These are phyloP conservation scores for Xiphydria camelus DNA, from an alignment of 2,888 invertebrate species.

Conservation along the genomic window DNA sequence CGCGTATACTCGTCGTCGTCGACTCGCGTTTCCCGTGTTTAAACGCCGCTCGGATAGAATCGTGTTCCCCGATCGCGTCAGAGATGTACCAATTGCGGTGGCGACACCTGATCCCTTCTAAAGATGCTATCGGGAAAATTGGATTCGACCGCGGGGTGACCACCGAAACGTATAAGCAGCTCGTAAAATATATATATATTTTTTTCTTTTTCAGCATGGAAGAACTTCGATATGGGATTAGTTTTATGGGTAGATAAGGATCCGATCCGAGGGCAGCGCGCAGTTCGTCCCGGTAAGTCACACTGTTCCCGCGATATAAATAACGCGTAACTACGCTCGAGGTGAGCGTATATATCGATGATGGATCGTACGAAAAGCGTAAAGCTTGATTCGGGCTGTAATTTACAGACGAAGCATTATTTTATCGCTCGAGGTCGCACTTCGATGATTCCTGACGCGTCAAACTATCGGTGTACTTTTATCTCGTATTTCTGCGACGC, in stretches of 20 bases:
- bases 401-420: too few species aligned
- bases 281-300: conserved; percentile 32
- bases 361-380: too few species aligned
- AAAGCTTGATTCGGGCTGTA: too few species aligned
- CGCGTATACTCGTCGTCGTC: too few species aligned
- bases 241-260: conserved; percentile 54
- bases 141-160: conserved; percentile 56
- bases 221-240: conserved; percentile 46
- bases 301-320: conserved; percentile 27
- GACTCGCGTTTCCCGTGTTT: conserved; percentile 17
- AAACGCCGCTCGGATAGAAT: too few species aligned
- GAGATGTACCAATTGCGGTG: background rate
- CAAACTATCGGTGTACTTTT: too few species aligned
- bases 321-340: too few species aligned
- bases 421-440: too few species aligned
- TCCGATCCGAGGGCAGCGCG: conserved; percentile 32
- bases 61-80: too few species aligned
- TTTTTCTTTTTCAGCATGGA: conserved; percentile 53
- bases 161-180: conserved; percentile 57
- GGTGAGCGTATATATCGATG: too few species aligned
- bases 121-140: conserved; percentile 58
- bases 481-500: too few species aligned
- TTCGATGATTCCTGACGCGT: too few species aligned
- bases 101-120: conserved; percentile 53
- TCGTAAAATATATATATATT: conserved; percentile 58